Base-by-base conservation (phyloP, 2,888 invertebrate genomes). In the Tethea ocularis region DNA sequence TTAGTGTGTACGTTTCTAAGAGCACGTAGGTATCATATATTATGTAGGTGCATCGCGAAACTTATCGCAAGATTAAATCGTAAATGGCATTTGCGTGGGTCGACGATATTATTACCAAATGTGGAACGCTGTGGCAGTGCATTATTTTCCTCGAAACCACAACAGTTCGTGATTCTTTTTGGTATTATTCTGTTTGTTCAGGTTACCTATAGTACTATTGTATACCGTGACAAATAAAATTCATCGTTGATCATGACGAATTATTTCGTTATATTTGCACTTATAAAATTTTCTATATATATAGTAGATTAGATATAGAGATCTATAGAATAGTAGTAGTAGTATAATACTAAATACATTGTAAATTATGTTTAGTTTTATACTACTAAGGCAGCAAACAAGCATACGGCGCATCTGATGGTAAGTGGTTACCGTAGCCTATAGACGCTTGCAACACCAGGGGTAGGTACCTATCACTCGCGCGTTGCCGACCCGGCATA, bases 71-170 rank as follows among this genome's bases (percentile, higher is more conserved):
- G 66, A 76, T 71, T 68, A 69, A 70, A 77, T 72, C 63, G 69
- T 64, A 61, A 65, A 70, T 59, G 75, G 74, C 53, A 38, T 59
- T 64, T 64, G 74, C 72, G 81, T 80, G 62, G 79, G 77, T 61
- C 52, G 71, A 60, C 62, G 60, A 72, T 69, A 62, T 67, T 65
- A 69, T 61, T 65, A 62, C 72, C 75, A 71, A 67, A 75, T 69
- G 69, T 61, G 69, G 68, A 61, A 61, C 60, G 57, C 57, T 55
- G 57, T 57, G 58, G 55, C 61, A 58, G 59, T 68, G 64, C 64
- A 67, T 64, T 67, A 63, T 72, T 69, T 73, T 74, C 67, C 71
- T 62, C 58, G 61, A 67, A 68, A 71, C 56, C 51, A 13, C 2
- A 6, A 38, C 38, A 38, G 20, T 20, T 10, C 8, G 41, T 46